Evolutionary conservation across 1,140 invertebrate genomes (phyloP), one percentile per base, ranked within the genome.

Genomic region (Cyclina sinensis): DNA sequence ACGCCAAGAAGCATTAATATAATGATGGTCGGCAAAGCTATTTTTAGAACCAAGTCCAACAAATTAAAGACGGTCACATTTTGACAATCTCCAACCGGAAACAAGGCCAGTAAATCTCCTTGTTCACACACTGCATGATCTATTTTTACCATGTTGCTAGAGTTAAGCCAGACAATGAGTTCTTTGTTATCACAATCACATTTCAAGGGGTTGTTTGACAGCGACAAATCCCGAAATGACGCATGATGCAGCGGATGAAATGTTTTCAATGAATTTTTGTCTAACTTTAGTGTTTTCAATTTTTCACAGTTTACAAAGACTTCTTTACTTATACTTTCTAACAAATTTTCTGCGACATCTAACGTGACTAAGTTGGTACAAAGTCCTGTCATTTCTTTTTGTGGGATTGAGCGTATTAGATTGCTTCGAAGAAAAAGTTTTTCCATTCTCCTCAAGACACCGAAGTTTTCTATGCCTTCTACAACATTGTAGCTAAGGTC

Each of bases 161-260:
- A 21, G 14, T 51, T 37, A 0, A 84, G 16, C 81, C 81, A 84
- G 21, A 18, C 48, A 27, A 70, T 43, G 21, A 84, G 48, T 4
- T 24, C 0, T n/a, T 32, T 21, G 46, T 84, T 84, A 43, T 70
- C 37, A 70, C 81, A 84, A 21, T 32, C 46, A 84, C 81, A 84
- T 30, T 32, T 35, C n/a, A 84, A 18, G 0, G 81, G 81, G 18
- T 84, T 84, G 1, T 27, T 24, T 27, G 37, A 24, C 30, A 84
- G 46, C 5, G 14, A 16, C n/a, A 84, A 12, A 11, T 68, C 27
- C 24, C 27, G 12, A 48, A 84, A 73, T 18, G 59, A 48, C 27
- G 62, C 11, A 11, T 24, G 32, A 32, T 46, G 16, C n/a, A 73
- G 12, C 9, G 39, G 59, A 7, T 84, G 0, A 27, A 84, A 68